A percentile compares a stretch with the other conserved stretches of the same genome.
Conservation (phyloP, 2,888 invertebrate species). For the Thecophora atra region DNA sequence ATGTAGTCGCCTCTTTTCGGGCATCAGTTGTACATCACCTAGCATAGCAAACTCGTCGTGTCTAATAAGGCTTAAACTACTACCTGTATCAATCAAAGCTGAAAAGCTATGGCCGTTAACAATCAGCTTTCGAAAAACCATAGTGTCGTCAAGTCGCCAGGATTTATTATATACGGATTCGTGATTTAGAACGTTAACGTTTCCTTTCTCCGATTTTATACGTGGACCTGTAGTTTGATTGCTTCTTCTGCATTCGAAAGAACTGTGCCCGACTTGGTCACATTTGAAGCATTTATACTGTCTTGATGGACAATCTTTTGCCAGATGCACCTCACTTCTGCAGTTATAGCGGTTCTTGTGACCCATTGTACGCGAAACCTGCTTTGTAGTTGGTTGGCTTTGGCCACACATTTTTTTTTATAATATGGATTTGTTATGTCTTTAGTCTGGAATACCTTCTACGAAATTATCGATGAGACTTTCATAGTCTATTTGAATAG, state of each 20-base stretch:
- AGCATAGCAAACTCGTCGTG: background rate
- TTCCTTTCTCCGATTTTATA: background rate
- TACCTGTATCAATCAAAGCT: background rate
- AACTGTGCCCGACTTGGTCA: background rate
- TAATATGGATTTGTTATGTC: constrained; percentile 37
- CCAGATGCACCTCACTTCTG: background rate
- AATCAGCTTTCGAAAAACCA: background rate
- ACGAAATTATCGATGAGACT: constrained; percentile 42
- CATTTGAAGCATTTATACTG: constrained; percentile 10
- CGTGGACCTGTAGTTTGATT: background rate
- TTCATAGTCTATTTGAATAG: constrained; percentile 35
- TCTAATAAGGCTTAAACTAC: background rate
- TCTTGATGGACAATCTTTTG: constrained; percentile 1
- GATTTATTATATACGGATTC: background rate
- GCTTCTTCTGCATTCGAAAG: background rate
- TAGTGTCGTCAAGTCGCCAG: background rate
- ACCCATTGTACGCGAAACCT: background rate
- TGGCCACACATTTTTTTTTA: constrained; percentile 21
- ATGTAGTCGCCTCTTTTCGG: background rate
- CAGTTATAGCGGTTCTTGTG: background rate
- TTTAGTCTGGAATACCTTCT: constrained; percentile 40
- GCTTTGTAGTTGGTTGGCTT: background rate
- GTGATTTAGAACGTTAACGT: background rate
- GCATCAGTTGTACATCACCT: background rate
- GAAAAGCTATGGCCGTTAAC: background rate